These are phyloP conservation scores for Anneissia japonica DNA, from an alignment of 35 echinoderm and acorn worm species.

Conservation along the genomic window DNA sequence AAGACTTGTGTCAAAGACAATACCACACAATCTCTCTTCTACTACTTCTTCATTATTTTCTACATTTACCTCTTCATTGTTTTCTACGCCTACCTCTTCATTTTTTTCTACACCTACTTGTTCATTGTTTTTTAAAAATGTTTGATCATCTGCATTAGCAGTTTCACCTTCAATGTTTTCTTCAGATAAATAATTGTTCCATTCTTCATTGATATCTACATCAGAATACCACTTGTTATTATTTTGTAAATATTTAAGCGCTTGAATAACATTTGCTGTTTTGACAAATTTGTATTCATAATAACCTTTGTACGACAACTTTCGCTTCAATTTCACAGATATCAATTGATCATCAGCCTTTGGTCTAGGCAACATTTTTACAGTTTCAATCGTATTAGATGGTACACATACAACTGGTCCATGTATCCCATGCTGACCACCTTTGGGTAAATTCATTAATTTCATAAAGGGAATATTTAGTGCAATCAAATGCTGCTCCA, in stretches of 20 bases:
- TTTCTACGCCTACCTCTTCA: not conserved
- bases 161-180: not conserved
- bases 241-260: slow-evolving; percentile 37
- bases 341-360: slow-evolving; percentile 37
- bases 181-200: slow-evolving; percentile 23
- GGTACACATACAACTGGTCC: slow-evolving; percentile 65
- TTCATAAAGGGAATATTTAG: slow-evolving; percentile 52
- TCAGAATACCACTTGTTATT: slow-evolving; percentile 38
- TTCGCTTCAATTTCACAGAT: slow-evolving; percentile 51
- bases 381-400: slow-evolving; percentile 42
- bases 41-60: slow-evolving; percentile 17
- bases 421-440: slow-evolving; percentile 42
- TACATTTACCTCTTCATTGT: slow-evolving; percentile 21
- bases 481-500: slow-evolving; percentile 8
- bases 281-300: slow-evolving; percentile 58
- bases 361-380: slow-evolving; percentile 28
- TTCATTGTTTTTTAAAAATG: slow-evolving; percentile 13
- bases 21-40: not conserved
- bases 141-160: not conserved
- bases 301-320: slow-evolving; percentile 58
- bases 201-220: slow-evolving; percentile 26
- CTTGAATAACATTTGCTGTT: slow-evolving; percentile 24
- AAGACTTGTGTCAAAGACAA: slow-evolving; percentile 15
- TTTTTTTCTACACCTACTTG: not conserved
- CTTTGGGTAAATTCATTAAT: slow-evolving; percentile 39